These are phyloP conservation scores for Fragum sueziense DNA, from an alignment of 2,888 invertebrate genomes.

Conservation along the genomic window DNA sequence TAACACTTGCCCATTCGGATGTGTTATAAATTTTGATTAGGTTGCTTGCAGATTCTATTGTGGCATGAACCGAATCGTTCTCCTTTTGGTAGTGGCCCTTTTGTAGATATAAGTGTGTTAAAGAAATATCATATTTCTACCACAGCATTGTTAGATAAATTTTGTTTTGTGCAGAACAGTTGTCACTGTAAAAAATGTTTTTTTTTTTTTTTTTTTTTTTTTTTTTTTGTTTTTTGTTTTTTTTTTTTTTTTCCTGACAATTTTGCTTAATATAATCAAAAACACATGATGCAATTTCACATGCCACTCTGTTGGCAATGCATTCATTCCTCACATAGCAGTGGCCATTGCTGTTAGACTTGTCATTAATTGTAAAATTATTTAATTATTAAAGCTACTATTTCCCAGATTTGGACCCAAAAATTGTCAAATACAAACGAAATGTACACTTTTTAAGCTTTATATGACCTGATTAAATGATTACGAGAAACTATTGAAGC, in stretches of 20 bases:
- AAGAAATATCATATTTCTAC: slow-evolving; percentile 25
- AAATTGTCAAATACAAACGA: too few relatives aligned
- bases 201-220: too few relatives aligned
- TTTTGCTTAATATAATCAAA: slow-evolving; percentile 6
- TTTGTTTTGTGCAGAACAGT: slow-evolving; percentile 46
- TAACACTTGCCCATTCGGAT: slow-evolving; percentile 14
- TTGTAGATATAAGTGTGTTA: slow-evolving; percentile 37
- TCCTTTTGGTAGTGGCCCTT: slow-evolving; percentile 43
- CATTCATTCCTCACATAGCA: slow-evolving; percentile 45
- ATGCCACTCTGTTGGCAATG: slow-evolving; percentile 32
- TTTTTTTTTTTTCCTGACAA: slow-evolving; percentile 18
- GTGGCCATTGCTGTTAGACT: slow-evolving; percentile 24
- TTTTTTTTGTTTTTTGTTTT: too few relatives aligned
- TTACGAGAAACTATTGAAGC: too few relatives aligned
- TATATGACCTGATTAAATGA: too few relatives aligned
- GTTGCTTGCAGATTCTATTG: slow-evolving; percentile 20
- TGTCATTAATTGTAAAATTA: slow-evolving; percentile 41
- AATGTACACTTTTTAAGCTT: too few relatives aligned
- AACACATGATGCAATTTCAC: slow-evolving; percentile 44
- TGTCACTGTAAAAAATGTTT: slow-evolving; percentile 40
- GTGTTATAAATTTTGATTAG: slow-evolving; percentile 16
- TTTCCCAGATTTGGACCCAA: too few relatives aligned
- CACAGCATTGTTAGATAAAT: slow-evolving; percentile 43
- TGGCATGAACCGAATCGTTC: slow-evolving; percentile 21
- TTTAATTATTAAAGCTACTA: too few relatives aligned